Conservation (phyloP, 2,888 invertebrate genomes). For the Muschampia plurimacula region DNA sequence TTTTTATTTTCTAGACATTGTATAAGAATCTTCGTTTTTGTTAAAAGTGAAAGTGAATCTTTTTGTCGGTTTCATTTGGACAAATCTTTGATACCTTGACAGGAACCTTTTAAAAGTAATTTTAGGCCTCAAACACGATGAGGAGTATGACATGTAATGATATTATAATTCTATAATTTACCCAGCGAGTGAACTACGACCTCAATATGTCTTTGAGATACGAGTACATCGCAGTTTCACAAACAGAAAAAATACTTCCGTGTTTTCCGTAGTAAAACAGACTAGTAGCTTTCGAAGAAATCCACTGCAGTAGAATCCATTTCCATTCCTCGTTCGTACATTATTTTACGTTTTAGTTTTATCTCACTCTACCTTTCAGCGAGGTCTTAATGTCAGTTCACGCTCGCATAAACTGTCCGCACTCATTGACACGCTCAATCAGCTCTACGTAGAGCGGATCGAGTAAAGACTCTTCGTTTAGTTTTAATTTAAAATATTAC, state of each 20-base stretch:
- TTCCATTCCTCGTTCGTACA: slow-evolving; percentile 43
- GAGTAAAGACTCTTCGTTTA: neutral
- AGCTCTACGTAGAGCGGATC: slow-evolving; percentile 21
- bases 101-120: neutral
- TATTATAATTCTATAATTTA: neutral
- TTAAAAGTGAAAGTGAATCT: slow-evolving; percentile 42
- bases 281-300: slow-evolving; percentile 17
- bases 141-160: neutral
- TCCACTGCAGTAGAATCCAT: slow-evolving; percentile 37
- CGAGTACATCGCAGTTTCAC: neutral
- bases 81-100: neutral
- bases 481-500: neutral
- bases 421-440: slow-evolving; percentile 35
- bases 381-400: slow-evolving; percentile 35
- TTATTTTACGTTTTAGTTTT: slow-evolving; percentile 52
- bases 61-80: neutral
- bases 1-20: slow-evolving; percentile 57
- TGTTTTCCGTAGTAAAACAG: neutral
- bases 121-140: neutral
- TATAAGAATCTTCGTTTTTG: slow-evolving; percentile 55
- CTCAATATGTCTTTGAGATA: neutral
- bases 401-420: slow-evolving; percentile 32
- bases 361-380: slow-evolving; percentile 45
- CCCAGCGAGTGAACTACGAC: no score
- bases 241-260: slow-evolving; percentile 1